These are phyloP conservation scores for Pseudocheirus occidentalis DNA, from an alignment of 2,797 vertebrate genomes.

Conservation along the genomic window DNA sequence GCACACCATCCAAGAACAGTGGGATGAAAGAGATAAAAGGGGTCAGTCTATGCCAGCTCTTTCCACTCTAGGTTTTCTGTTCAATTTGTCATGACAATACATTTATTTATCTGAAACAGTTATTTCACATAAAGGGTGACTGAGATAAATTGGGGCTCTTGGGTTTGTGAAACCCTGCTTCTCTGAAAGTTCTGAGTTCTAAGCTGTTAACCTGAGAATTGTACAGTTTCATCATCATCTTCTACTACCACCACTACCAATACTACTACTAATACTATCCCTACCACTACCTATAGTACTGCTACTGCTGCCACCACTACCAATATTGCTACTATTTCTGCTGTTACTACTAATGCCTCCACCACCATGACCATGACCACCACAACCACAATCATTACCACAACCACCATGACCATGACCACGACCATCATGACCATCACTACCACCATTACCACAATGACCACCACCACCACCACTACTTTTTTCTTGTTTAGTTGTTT, in stretches of 20 bases:
- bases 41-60: fast-evolving
- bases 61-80: not conserved
- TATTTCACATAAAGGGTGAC: slow-evolving; percentile 31
- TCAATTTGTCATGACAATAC: not conserved
- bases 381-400: too few relatives aligned
- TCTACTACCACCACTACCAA: not conserved
- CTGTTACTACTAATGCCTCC: not conserved
- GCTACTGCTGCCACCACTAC: not conserved
- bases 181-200: slow-evolving; percentile 47
- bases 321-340: not conserved
- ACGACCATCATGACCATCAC: too few relatives aligned
- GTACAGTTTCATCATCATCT: not conserved
- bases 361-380: not conserved
- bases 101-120: slow-evolving; percentile 36
- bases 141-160: slow-evolving; percentile 19
- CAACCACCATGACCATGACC: too few relatives aligned
- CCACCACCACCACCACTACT: too few relatives aligned
- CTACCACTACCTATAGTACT: not conserved
- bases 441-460: too few relatives aligned
- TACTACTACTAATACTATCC: not conserved
- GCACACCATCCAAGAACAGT: not conserved
- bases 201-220: slow-evolving; percentile 13
- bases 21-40: fast-evolving
- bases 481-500: too few relatives aligned
- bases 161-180: not conserved